Conservation (phyloP, 2,888 invertebrate genomes). For the Temnothorax ravouxi region DNA sequence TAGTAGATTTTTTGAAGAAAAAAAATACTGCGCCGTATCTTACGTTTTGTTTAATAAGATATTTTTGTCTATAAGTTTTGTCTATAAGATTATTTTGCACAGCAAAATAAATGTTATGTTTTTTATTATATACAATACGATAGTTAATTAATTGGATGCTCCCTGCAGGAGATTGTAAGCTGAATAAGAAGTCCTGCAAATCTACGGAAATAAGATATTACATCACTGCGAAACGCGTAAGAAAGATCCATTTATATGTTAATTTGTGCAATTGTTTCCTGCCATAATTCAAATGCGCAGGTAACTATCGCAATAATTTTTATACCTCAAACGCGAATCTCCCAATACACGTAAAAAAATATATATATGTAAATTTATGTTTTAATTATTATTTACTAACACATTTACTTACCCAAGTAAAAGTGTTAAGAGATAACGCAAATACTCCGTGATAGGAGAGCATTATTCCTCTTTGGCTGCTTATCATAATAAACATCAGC, state of each 20-base stretch:
- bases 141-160: slow-evolving; percentile 44
- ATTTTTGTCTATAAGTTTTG: no score
- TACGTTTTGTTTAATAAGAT: neutral
- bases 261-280: neutral
- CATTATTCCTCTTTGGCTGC: slow-evolving; percentile 73
- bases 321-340: neutral
- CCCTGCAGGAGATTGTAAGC: slow-evolving; percentile 73
- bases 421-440: slow-evolving; percentile 77
- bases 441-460: slow-evolving; percentile 75
- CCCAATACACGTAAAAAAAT: neutral
- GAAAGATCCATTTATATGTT: neutral
- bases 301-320: neutral
- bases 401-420: slow-evolving; percentile 72
- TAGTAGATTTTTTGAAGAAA: neutral
- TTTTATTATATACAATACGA: neutral
- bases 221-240: neutral
- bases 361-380: neutral
- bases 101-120: slow-evolving; percentile 13
- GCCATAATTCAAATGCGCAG: neutral
- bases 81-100: neutral
- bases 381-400: neutral
- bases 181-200: slow-evolving; percentile 74
- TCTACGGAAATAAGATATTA: slow-evolving; percentile 59
- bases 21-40: neutral
- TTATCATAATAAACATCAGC: slow-evolving; percentile 72